phyloP scores from a whole-genome alignment of 1,140 invertebrate genomes.

The Zaprionus nigranus region DNA sequence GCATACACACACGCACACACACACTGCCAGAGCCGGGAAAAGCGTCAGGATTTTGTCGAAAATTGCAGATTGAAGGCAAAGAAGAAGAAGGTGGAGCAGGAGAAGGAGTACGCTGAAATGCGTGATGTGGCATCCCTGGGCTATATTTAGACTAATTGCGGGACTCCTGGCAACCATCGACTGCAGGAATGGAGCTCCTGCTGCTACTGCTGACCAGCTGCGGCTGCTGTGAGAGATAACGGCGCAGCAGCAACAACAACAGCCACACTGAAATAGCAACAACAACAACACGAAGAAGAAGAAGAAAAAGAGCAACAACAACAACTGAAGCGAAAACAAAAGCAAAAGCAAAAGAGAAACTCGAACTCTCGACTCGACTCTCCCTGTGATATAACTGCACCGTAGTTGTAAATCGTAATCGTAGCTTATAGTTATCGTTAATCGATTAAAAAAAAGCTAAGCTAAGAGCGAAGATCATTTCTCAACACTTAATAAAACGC shows the following conservation, averaged over 20 bases:
- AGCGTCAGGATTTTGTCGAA: constrained; percentile 28
- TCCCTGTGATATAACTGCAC: constrained; percentile 83
- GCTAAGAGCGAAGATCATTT: constrained; percentile 33
- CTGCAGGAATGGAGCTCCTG: constrained; percentile 34
- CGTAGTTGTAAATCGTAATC: constrained; percentile 70
- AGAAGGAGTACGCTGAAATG: constrained; percentile 34
- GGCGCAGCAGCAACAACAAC: constrained; percentile 28
- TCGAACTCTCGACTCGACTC: constrained; percentile 62
- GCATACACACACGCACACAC: constrained; percentile 5
- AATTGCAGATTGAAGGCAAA: background rate
- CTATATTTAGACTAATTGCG: constrained; percentile 76
- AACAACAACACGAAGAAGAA: constrained; percentile 10
- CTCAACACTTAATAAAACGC: constrained; percentile 36
- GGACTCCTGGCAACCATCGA: constrained; percentile 49
- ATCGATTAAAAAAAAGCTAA: constrained; percentile 66
- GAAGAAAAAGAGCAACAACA: constrained; percentile 45
- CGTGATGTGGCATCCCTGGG: constrained; percentile 59
- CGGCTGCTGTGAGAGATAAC: constrained; percentile 65
- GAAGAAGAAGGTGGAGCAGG: background rate
- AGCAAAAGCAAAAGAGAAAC: constrained; percentile 30
- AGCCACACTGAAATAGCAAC: constrained; percentile 24
- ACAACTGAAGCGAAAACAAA: constrained; percentile 31
- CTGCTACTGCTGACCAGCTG: constrained; percentile 37
- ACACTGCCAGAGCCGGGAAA: constrained; percentile 20
- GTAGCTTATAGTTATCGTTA: constrained; percentile 73